Base-by-base conservation (phyloP, 1,140 invertebrate species). In the Orchesella cincta region DNA sequence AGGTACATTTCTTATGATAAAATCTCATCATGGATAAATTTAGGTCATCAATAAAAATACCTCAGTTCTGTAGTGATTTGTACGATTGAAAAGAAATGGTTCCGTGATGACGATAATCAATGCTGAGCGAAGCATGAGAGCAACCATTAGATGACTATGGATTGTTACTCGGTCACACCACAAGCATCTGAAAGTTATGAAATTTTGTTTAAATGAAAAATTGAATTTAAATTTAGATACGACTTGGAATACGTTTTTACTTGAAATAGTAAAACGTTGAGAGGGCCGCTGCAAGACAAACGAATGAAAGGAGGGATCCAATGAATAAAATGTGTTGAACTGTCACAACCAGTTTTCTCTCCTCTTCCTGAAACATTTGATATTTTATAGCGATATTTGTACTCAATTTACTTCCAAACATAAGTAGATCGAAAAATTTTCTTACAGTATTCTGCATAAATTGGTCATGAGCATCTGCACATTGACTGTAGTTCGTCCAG, bases 131-230 rank as follows among this genome's bases (percentile, higher is more conserved):
- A 88, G 77, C 16, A 87, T 83, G 33, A 88, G 85, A 1, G 87
- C 85, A 14, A 86, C 80, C 54, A 88, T 86, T 14, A 88, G 82
- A 74, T 88, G 87, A 81, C 85, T 84, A 74, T 88, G 88, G 5
- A 88, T 86, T 29, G 83, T 84, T 74, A 88, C 85, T n/a, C 88
- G 83, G n/a, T 87, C 83, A 78, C 87, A 88, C 39, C 86, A 83
- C 1, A 88, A 82, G 79, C 84, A 87, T 82, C 88, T 88, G 83
- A 35, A 83, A 83, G n/a, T n/a, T n/a, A n/a, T n/a, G 29, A 33
- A 26, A 76, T 33, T n/a, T 28, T 67, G 29, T 18, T 67, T 33
- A 5, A 14, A 67, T 3, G 14, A 31, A 29, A 29, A 29, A 67
- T 5, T 31, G 14, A 67, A 29, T 3, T 67, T 8, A 67, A 26